Evolutionary conservation across 2,888 invertebrate species (phyloP), one percentile per base, ranked within the genome.

Genomic region (Agapetus fuscipes): DNA sequence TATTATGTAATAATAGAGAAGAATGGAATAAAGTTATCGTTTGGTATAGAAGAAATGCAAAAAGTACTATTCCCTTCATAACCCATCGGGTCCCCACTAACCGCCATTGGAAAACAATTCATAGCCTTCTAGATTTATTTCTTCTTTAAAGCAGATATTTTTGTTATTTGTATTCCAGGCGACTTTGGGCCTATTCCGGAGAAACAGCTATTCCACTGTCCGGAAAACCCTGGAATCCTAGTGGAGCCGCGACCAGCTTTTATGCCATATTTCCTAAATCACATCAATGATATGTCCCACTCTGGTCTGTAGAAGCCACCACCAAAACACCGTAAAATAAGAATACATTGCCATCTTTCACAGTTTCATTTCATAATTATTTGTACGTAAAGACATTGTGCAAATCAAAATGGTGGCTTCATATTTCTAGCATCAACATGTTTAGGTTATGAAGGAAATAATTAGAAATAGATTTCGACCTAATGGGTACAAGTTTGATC

Each of bases 41-140:
- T 38, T 25, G 41, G 44, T 33, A 30, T 34, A 37, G 36, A 42
- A 43, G 41, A 45, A 43, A 42, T 43, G 45, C 48, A 45, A 48
- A 43, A 45, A 31, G 41, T 38, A 41, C 32, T 17, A 35, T 37
- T 17, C 40, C 45, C 48, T 45, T 45, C 45, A 48, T 45, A 43
- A 48, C 45, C 48, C 42, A 39, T 25, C 11, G 29, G 36, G 11
- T 31, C 31, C 3, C 27, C 12, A 11, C 25, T 10, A 14, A 6
- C 4, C 17, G 28, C 25, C n/a, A n/a, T n/a, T n/a, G n/a, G n/a
- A n/a, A n/a, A n/a, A n/a, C n/a, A n/a, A n/a, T n/a, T n/a, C n/a
- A n/a, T n/a, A n/a, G n/a, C n/a, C n/a, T n/a, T n/a, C n/a, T n/a
- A n/a, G n/a, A n/a, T n/a, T n/a, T n/a, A n/a, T n/a, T n/a, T n/a